A percentile compares a stretch with the other conserved stretches of the same genome.
Evolutionary conservation across 2,888 invertebrate species (phyloP).

Genomic region (Hirtodrosophila duncani): DNA sequence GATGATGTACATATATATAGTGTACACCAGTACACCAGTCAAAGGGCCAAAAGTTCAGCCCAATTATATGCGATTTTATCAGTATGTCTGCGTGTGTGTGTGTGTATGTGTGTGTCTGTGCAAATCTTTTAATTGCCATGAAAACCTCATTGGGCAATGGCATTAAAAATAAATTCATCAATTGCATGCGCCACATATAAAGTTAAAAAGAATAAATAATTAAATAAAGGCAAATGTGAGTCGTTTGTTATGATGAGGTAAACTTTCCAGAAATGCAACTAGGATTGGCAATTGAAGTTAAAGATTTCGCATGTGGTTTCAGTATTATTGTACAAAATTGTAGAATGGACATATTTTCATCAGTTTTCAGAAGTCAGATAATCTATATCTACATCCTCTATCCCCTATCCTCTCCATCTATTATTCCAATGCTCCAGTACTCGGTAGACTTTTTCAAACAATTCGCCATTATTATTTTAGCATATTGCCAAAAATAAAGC

Average conservation of each 20-base stretch:
- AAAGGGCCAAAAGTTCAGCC: constrained; percentile 45
- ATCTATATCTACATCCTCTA: too few species aligned
- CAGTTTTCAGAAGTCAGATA: too few species aligned
- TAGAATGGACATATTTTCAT: too few species aligned
- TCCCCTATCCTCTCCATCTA: too few species aligned
- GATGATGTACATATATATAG: neutral
- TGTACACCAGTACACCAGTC: constrained; percentile 9
- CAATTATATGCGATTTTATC: constrained; percentile 54
- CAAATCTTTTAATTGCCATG: constrained; percentile 71
- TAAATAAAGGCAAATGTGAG: too few species aligned
- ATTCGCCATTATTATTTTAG: neutral
- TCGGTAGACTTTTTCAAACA: too few species aligned
- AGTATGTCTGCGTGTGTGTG: neutral
- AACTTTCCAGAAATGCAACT: too few species aligned
- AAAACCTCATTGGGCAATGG: constrained; percentile 63
- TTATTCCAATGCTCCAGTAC: too few species aligned
- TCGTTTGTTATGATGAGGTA: neutral
- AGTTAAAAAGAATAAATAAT: constrained; percentile 18
- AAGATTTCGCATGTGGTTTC: too few species aligned
- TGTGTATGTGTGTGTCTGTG: constrained; percentile 24
- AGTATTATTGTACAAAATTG: too few species aligned
- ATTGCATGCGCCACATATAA: constrained; percentile 20
- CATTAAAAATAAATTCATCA: constrained; percentile 68
- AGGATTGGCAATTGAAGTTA: too few species aligned
- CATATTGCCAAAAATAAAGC: neutral